Evolutionary conservation across 2,797 vertebrate species (phyloP).

Genomic region (Pterois miles): DNA sequence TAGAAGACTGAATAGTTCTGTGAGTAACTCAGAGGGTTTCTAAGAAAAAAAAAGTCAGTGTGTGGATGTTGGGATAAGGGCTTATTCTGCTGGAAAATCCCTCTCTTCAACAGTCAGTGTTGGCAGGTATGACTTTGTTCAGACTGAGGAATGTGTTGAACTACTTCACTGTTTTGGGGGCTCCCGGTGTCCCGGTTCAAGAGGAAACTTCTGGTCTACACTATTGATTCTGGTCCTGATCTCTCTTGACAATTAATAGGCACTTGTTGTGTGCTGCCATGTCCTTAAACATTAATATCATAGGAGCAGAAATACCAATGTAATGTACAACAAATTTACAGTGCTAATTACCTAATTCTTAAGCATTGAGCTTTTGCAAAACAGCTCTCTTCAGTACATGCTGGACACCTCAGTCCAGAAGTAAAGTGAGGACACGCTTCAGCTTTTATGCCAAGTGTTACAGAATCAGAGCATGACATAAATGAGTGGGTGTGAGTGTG

Average conservation of each 20-base stretch:
- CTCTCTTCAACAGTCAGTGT: constrained; percentile 46
- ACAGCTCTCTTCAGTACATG: not conserved
- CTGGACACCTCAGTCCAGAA: constrained; percentile 25
- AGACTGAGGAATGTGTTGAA: constrained; percentile 61
- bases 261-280: not conserved
- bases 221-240: constrained; percentile 27
- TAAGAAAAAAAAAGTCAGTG: constrained; percentile 14
- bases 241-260: constrained; percentile 13
- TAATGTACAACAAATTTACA: not conserved
- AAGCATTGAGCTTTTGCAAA: not conserved
- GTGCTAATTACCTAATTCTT: constrained; percentile 7
- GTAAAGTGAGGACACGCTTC: constrained; percentile 11
- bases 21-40: constrained; percentile 11
- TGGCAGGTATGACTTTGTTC: constrained; percentile 64
- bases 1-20: constrained; percentile 21
- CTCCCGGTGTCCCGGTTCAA: constrained; percentile 13
- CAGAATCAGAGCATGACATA: constrained; percentile 36
- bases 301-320: not conserved
- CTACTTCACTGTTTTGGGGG: constrained; percentile 32
- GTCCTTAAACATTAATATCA: not conserved
- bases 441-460: constrained; percentile 32
- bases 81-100: constrained; percentile 58
- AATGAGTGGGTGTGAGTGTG: constrained; percentile 44
- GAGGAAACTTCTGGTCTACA: constrained; percentile 33
- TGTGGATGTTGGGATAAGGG: constrained; percentile 38